Evolutionary conservation across 2,113 vertebrate species (phyloP), one percentile per base, ranked within the genome.

Genomic region (Larimichthys polyactis): DNA sequence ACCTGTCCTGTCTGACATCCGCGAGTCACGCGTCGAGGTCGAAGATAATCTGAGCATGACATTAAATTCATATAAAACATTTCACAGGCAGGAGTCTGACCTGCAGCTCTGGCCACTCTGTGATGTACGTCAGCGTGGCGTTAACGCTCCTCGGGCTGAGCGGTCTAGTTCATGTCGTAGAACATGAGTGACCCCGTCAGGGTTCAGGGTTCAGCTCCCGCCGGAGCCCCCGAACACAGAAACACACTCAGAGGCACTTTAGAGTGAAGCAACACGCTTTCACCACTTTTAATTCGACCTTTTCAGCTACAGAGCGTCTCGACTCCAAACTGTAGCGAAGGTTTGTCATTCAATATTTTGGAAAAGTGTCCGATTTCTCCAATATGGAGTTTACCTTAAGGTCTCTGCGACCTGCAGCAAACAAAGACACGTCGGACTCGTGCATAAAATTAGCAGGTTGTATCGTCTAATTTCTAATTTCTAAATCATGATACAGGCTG

Each of bases 171-270:
- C 62, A 29, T 67, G 83, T 51, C 46, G 44, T 36, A 60, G 57
- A 79, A 76, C 79, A 83, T 52, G 67, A 62, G 46, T 11, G 17
- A 69, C 79, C 62, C 76, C 14, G 73, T 57, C 43, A 54, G 66
- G 67, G 90, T 85, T 88, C 60, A 83, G 64, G 71, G 90, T 87
- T 90, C 87, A 78, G 51, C 40, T 90, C 89, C 92, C 90, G 11
- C 4, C 11, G 78, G 90, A 82, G 83, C 73, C 20, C 46, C 71
- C 4, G 3, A 62, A 93, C 92, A 93, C 82, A 71, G 77, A 76
- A 93, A 91, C 83, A 73, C 90, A 92, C 90, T 92, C 88, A 92
- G 74, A 81, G 65, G 71, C 86, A 88, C 91, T 90, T 87, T 29
- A 36, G 68, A 75, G 20, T 22, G 51, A 57, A 17, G 70, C 79